A percentile compares a stretch with the other conserved stretches of the same genome.
These are phyloP conservation scores for Heliconius hermathena DNA, from an alignment of 1,140 invertebrate species.

Conservation along the genomic window DNA sequence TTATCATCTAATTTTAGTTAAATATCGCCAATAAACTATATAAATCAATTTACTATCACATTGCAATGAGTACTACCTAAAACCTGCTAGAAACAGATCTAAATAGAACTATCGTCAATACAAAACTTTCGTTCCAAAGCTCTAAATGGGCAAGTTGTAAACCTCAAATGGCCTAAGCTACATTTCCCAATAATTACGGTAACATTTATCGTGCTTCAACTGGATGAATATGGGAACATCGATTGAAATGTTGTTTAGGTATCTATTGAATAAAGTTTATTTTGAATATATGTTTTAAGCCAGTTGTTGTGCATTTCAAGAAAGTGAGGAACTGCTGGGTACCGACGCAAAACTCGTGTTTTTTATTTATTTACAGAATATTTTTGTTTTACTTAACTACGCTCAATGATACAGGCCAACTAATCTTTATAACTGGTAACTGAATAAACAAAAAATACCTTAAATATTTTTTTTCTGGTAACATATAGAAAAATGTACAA, in stretches of 20 bases:
- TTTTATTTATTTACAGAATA: no score
- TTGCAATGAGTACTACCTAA: background rate
- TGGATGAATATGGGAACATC: background rate
- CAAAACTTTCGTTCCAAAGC: conserved; percentile 20
- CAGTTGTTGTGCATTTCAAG: no score
- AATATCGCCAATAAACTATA: background rate
- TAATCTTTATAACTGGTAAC: no score
- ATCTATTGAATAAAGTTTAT: background rate
- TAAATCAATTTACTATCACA: background rate
- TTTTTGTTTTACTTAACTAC: no score
- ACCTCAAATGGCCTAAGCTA: conserved; percentile 21
- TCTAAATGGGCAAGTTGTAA: conserved; percentile 23
- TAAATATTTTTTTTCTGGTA: no score
- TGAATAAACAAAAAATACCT: no score
- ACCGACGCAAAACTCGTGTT: no score
- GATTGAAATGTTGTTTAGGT: background rate
- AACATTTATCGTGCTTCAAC: background rate
- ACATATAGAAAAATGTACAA: background rate
- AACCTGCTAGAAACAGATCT: background rate
- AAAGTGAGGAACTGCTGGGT: no score
- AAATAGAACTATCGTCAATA: conserved; percentile 26
- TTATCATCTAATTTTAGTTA: no score
- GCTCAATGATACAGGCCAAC: no score
- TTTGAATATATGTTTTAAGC: background rate
- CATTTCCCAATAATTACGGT: background rate